Evolutionary conservation across 2,797 vertebrate species (phyloP), one percentile per base, ranked within the genome.

Genomic region (Rhynchonycteris naso): DNA sequence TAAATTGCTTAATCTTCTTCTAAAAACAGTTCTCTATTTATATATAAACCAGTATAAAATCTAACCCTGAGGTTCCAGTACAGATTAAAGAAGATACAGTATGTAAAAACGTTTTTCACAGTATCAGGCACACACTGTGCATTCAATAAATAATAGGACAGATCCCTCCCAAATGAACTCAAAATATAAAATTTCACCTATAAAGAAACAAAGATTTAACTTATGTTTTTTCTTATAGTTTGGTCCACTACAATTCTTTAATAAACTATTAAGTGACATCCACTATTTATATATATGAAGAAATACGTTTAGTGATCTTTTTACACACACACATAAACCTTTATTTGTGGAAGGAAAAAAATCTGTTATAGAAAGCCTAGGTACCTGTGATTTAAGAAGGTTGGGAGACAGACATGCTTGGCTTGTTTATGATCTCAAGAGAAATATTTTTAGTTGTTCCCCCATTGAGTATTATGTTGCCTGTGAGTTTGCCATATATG

Each of bases 1-100:
- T 7, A 83, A 94, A 74, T 85, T 88, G 72, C 38, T 79, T 86
- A 56, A 81, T 92, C 12, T 90, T 91, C 83, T 35, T 43, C 2
- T 83, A 86, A 83, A 83, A 61, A 83, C 21, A 88, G 24, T 86
- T 93, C 16, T 85, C 24, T 69, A 4, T 47, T 4, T 83, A 11
- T 79, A 12, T 30, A n/a, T 18, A 15, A 54, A 59, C 79, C 66
- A 72, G 1, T 21, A 38, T 13, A 81, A n/a, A 85, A 72, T 59
- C 10, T 88, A 80, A 47, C 24, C 12, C 30, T 24, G 15, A 79
- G 2, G 5, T 69, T 86, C 58, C 1, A 30, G 1, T 71, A 72
- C 54, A 94, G n/a, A 86, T 43, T 84, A 75, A 89, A 78, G 14
- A 61, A 30, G 16, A 91, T 38, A 66, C 52, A 54, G 26, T 4